Evolutionary conservation across 2,797 vertebrate genomes (phyloP).

Genomic region (Manis javanica): DNA sequence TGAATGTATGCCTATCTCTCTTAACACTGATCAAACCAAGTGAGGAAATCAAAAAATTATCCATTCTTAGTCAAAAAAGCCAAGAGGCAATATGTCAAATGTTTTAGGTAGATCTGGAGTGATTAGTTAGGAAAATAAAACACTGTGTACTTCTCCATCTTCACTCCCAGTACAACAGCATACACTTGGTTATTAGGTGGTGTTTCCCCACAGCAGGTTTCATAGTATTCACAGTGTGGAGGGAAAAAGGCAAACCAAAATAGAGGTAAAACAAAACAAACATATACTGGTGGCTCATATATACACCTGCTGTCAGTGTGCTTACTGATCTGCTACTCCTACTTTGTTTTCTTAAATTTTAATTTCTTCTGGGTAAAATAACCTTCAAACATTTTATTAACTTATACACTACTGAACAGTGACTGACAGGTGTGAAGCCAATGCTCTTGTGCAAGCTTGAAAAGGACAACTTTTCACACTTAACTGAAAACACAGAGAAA

Average conservation of each 20-base stretch:
- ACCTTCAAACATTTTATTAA: constrained; percentile 7
- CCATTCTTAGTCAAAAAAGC: neutral
- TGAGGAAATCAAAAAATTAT: neutral
- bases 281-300: neutral
- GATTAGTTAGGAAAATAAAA: neutral
- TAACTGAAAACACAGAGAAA: neutral
- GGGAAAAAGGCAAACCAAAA: neutral
- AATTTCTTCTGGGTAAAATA: neutral
- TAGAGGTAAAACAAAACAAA: neutral
- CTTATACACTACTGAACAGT: neutral
- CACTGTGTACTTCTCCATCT: neutral
- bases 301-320: neutral
- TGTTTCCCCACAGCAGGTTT: neutral
- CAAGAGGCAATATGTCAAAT: neutral
- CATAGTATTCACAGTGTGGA: neutral
- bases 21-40: neutral
- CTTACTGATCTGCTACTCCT: neutral
- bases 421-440: neutral
- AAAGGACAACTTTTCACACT: neutral
- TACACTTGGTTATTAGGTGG: neutral
- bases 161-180: neutral
- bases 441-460: neutral
- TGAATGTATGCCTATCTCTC: neutral
- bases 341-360: neutral
- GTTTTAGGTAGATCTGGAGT: neutral